Evolutionary conservation across 2,888 invertebrate genomes (phyloP), one percentile per base, ranked within the genome.

Genomic region (Eubasilissa splendida): DNA sequence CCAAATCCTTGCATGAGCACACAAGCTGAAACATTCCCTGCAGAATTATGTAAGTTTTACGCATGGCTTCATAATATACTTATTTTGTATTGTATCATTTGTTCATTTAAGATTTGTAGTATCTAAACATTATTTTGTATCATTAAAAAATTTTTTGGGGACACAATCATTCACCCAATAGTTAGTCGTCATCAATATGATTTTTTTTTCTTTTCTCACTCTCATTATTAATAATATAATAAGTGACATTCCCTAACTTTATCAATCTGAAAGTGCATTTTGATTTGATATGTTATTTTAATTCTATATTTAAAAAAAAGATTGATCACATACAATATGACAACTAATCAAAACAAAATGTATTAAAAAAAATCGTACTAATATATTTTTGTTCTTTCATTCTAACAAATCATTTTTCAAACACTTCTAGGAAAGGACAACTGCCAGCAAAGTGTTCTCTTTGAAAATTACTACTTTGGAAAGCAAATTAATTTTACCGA

Each of bases 351-450:
- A 42, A 42, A 42, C 42, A 7, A 42, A 42, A 42, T 42, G 42
- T 7, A 42, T 42, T 42, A 5, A 7, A 5, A 5, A 5, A 5
- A 5, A 5, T 42, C 7, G 4, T 42, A 42, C 42, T 63, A 76
- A 63, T 70, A 70, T 33, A 42, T 70, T 76, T 22, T 79, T 76
- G 33, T 63, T 53, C 8, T 58, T 66, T 79, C 74, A 77, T 68
- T 81, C 77, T 81, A 81, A 82, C 79, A 79, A 79, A 22, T 73
- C 80, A 80, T 83, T 80, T 77, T 83, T 84, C 81, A 79, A 76
- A 12, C 56, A 82, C 65, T 84, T 84, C 58, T 84, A 84, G 84
- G 84, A 82, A 83, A 82, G 82, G 84, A 81, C 80, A 79, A 56
- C 71, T 74, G n/a, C 70, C 82, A 54, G 80, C 80, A 73, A 84